Conservation (phyloP, 53 echinoderm and acorn worm species). For the Holothuria scabra region DNA sequence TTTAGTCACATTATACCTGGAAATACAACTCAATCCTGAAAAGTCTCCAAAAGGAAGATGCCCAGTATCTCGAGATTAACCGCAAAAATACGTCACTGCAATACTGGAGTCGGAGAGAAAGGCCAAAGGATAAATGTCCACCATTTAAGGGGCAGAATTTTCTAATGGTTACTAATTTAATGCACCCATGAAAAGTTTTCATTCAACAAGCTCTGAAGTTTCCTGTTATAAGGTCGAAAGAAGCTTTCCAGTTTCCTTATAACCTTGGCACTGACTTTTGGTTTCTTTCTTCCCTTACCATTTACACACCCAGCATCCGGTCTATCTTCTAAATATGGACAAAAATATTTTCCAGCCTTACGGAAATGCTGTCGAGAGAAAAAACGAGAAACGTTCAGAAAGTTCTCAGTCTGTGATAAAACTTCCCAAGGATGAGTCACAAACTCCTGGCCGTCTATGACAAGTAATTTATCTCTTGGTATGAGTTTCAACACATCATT, state of each 20-base stretch:
- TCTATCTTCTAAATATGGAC: slow-evolving; percentile 13
- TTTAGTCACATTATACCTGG: too few relatives aligned
- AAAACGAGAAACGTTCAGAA: slow-evolving; percentile 4
- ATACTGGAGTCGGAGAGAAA: too few relatives aligned
- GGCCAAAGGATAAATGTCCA: too few relatives aligned
- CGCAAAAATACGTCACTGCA: too few relatives aligned
- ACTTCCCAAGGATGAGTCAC: slow-evolving; percentile 28
- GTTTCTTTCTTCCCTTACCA: slow-evolving; percentile 32
- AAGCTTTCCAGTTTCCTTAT: background rate
- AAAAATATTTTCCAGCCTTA: slow-evolving; percentile 12
- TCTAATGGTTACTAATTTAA: too few relatives aligned
- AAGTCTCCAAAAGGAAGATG: too few relatives aligned
- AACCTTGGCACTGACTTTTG: slow-evolving; percentile 13
- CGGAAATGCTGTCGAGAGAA: slow-evolving; percentile 22
- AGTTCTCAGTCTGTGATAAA: background rate
- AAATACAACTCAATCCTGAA: too few relatives aligned
- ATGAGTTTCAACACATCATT: background rate
- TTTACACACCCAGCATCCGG: slow-evolving; percentile 27
- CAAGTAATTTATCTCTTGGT: slow-evolving; percentile 26
- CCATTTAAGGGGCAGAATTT: too few relatives aligned
- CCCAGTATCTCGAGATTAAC: too few relatives aligned
- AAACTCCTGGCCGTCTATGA: slow-evolving; percentile 11
- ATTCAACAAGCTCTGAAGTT: background rate
- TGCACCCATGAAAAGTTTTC: background rate
- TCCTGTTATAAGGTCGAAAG: slow-evolving; percentile 16